These are phyloP conservation scores for Microtus pennsylvanicus DNA, from an alignment of 2,113 vertebrate species.

Conservation along the genomic window DNA sequence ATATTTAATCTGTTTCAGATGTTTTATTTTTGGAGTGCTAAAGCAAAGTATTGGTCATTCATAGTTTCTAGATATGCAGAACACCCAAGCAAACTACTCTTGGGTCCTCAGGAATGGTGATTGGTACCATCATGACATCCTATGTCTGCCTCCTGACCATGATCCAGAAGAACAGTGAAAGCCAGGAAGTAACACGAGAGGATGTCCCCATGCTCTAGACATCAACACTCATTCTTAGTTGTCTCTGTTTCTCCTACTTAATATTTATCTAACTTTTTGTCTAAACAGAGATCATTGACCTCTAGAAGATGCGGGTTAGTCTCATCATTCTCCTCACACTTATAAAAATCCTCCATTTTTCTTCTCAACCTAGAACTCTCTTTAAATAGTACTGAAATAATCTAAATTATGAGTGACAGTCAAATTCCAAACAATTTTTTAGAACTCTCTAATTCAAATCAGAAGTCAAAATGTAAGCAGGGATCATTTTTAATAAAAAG, in stretches of 20 bases:
- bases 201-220: too few species aligned
- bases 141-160: too few species aligned
- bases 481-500: not conserved
- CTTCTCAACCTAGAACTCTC: not conserved
- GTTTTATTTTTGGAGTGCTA: not conserved
- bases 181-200: too few species aligned
- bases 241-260: too few species aligned
- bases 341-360: not conserved
- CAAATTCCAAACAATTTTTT: slow-evolving; percentile 14
- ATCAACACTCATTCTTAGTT: too few species aligned
- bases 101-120: too few species aligned
- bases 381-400: not conserved
- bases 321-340: not conserved
- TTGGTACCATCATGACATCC: too few species aligned
- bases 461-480: not conserved
- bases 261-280: slow-evolving; percentile 26
- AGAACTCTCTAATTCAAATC: not conserved
- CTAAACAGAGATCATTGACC: slow-evolving; percentile 36
- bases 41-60: not conserved
- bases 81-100: not conserved
- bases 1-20: not conserved
- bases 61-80: not conserved
- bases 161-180: too few species aligned
- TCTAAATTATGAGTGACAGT: not conserved
- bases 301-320: slow-evolving; percentile 5